These are phyloP conservation scores for Galemys pyrenaicus DNA, from an alignment of 2,113 vertebrate species.

Conservation along the genomic window DNA sequence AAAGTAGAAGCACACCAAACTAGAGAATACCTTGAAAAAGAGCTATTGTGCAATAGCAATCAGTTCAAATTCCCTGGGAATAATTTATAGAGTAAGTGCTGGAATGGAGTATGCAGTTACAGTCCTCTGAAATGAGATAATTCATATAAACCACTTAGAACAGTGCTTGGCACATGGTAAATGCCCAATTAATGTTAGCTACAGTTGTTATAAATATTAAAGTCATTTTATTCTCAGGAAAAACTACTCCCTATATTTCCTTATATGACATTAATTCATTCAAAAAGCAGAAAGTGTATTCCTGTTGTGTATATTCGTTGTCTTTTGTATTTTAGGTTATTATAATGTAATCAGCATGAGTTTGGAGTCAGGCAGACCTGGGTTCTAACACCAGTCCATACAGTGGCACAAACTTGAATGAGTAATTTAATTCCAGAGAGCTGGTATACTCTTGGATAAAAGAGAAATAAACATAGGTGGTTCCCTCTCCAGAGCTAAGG, in stretches of 20 bases:
- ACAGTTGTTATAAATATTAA: not conserved
- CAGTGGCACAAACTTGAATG: not conserved
- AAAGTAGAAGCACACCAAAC: not conserved
- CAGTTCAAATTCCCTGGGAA: not conserved
- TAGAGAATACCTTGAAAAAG: not conserved
- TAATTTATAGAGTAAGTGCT: not conserved
- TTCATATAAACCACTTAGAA: not conserved
- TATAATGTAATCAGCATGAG: not conserved
- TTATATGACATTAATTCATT: not conserved
- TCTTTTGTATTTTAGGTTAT: not conserved
- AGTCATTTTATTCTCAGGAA: not conserved
- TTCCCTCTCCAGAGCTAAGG: not conserved
- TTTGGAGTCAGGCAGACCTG: not conserved
- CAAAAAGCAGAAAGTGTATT: not conserved
- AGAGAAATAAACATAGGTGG: not conserved
- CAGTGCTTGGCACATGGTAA: not conserved
- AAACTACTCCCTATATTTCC: not conserved
- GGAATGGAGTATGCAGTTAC: not conserved
- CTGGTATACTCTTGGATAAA: not conserved
- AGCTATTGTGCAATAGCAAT: not conserved
- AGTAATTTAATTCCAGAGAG: not conserved
- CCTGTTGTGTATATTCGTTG: not conserved
- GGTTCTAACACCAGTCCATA: not conserved
- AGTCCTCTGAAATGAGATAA: not conserved
- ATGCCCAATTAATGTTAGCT: not conserved